phyloP scores from a whole-genome alignment of 2,888 invertebrate genomes.

The Deilephila elpenor region DNA sequence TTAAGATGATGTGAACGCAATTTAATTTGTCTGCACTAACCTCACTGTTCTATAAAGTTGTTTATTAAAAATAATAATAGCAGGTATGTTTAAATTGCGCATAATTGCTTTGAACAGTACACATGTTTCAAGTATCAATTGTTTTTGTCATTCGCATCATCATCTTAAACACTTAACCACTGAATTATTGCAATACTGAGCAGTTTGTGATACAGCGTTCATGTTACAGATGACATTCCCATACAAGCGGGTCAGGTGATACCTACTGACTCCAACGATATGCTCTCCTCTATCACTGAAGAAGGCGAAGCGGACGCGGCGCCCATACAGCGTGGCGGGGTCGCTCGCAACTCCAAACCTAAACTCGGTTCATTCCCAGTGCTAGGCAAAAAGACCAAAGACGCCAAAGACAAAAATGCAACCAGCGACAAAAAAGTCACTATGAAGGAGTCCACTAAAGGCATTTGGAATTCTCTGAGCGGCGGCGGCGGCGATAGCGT shows the following conservation, averaged over 20 bases:
- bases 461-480: slow-evolving; percentile 76
- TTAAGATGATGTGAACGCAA: slow-evolving; percentile 47
- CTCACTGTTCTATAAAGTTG: slow-evolving; percentile 34
- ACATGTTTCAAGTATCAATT: background rate
- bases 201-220: slow-evolving; percentile 4
- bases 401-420: slow-evolving; percentile 76
- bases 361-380: slow-evolving; percentile 86
- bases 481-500: slow-evolving; percentile 80
- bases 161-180: slow-evolving; percentile 3
- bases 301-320: slow-evolving; percentile 85
- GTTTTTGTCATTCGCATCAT: slow-evolving; percentile 8
- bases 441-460: slow-evolving; percentile 76
- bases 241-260: slow-evolving; percentile 90
- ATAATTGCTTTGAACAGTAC: slow-evolving; percentile 27
- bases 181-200: background rate
- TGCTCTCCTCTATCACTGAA: slow-evolving; percentile 88
- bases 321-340: slow-evolving; percentile 81
- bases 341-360: slow-evolving; percentile 84
- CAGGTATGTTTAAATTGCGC: slow-evolving; percentile 24
- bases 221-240: slow-evolving; percentile 91
- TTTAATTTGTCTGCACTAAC: slow-evolving; percentile 34
- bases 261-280: slow-evolving; percentile 82
- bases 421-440: slow-evolving; percentile 75
- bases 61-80: slow-evolving; percentile 27
- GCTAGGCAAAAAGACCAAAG: slow-evolving; percentile 86